Conservation (phyloP, 2,113 vertebrate genomes). For the Calyptomena viridis region DNA sequence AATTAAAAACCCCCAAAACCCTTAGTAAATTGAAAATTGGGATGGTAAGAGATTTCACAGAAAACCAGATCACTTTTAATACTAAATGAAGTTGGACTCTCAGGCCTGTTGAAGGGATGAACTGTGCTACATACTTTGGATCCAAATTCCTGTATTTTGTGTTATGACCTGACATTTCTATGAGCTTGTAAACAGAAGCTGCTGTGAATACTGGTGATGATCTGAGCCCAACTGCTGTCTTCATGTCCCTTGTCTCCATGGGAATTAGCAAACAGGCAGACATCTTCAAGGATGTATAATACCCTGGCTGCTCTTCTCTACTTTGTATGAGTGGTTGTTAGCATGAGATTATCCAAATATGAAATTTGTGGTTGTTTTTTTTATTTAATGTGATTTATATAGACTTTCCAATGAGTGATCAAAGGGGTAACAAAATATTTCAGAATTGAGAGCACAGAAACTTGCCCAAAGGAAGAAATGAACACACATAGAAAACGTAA, state of each 20-base stretch:
- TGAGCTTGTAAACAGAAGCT: neutral
- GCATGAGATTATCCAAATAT: neutral
- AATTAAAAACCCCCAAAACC: neutral
- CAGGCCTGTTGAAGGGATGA: neutral
- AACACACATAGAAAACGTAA: neutral
- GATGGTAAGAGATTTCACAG: neutral
- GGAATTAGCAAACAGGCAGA: neutral
- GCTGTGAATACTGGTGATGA: neutral
- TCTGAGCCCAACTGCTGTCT: neutral
- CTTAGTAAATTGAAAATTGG: neutral
- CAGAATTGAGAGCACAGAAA: neutral
- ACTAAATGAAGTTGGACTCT: neutral
- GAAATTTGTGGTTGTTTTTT: neutral
- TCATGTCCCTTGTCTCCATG: neutral
- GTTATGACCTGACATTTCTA: neutral
- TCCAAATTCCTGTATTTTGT: neutral
- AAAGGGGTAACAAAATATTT: neutral
- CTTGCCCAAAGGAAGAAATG: neutral
- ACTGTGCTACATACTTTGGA: neutral
- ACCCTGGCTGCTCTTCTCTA: neutral
- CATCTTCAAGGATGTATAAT: neutral
- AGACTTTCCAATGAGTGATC: neutral
- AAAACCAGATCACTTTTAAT: neutral
- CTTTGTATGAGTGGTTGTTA: neutral
- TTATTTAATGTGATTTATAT: neutral